Evolutionary conservation across 1,140 invertebrate genomes (phyloP), one percentile per base, ranked within the genome.

Genomic region (Drosophila ambigua): DNA sequence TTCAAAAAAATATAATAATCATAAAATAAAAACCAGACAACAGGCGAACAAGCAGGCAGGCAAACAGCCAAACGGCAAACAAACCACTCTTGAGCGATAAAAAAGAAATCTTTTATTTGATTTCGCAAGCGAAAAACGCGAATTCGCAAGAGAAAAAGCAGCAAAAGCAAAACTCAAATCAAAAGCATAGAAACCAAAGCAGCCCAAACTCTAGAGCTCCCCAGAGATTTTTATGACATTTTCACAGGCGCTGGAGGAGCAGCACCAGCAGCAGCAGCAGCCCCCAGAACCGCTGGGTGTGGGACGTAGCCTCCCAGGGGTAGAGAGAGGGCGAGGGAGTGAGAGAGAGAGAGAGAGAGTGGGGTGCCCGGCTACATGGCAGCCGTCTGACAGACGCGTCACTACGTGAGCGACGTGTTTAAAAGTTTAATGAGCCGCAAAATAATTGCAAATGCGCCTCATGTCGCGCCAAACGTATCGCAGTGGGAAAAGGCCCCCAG

Each of bases 341-440:
- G 52, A 11, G 9, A 51, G 61, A 20, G 35, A n/a, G 45, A 43
- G 20, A 8, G 26, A 11, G 2, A n/a, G 39, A 43, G 23, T 23
- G 9, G 39, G 52, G 64, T 64, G 75, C 78, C 65, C 51, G 74
- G 63, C 62, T 87, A 88, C 81, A 87, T 85, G 81, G 78, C 81
- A 85, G 81, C 78, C 81, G 65, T 72, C 83, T 85, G 82, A 88
- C 81, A 85, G 81, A 88, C 83, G 82, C 82, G 83, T 85, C 82
- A 85, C 78, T 91, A 91, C 89, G 89, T 91, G 89, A 79, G 79
- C 78, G 82, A 90, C 89, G 88, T 91, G 89, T 90, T 91, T 90
- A 90, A 90, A 91, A 91, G 79, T 91, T 91, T 91, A 91, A 91
- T 91, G 89, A 91, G 87, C 87, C 87, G 73, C 87, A 87, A 90